Conservation (phyloP, 1,140 invertebrate genomes). For the Nasonia giraulti region DNA sequence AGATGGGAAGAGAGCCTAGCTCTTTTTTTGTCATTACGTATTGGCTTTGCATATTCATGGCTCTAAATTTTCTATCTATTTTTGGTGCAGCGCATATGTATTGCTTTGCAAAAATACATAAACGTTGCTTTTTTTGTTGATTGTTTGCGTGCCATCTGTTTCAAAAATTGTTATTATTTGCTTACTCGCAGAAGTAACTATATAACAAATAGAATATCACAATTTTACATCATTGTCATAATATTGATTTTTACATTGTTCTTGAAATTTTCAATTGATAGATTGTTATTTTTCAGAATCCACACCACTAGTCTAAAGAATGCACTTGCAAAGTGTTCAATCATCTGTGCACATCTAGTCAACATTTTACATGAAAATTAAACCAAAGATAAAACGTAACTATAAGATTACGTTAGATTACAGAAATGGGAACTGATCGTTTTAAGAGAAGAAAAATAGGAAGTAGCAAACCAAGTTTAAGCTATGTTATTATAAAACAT, state of each 20-base stretch:
- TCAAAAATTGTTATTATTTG: background rate
- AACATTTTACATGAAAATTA: background rate
- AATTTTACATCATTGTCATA: background rate
- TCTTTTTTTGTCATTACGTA: too few species aligned
- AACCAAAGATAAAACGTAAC: constrained; percentile 6
- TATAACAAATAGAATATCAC: background rate
- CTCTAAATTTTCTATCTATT: too few species aligned
- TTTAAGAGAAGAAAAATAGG: background rate
- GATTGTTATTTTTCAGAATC: background rate
- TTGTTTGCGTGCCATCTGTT: too few species aligned
- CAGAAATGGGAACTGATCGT: constrained; percentile 40
- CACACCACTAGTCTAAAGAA: background rate
- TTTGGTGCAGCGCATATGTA: too few species aligned
- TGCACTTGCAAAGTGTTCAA: background rate
- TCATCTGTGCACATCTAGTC: background rate
- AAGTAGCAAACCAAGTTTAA: constrained; percentile 20
- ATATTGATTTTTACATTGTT: background rate
- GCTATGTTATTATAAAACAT: constrained; percentile 18
- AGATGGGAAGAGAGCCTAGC: too few species aligned
- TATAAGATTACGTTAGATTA: background rate
- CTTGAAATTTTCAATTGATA: too few species aligned
- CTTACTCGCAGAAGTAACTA: background rate
- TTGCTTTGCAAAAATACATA: too few species aligned
- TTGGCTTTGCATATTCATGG: too few species aligned
- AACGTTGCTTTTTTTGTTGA: too few species aligned